Evolutionary conservation across 2,888 invertebrate genomes (phyloP).

Genomic region (Platycnemis pennipes): DNA sequence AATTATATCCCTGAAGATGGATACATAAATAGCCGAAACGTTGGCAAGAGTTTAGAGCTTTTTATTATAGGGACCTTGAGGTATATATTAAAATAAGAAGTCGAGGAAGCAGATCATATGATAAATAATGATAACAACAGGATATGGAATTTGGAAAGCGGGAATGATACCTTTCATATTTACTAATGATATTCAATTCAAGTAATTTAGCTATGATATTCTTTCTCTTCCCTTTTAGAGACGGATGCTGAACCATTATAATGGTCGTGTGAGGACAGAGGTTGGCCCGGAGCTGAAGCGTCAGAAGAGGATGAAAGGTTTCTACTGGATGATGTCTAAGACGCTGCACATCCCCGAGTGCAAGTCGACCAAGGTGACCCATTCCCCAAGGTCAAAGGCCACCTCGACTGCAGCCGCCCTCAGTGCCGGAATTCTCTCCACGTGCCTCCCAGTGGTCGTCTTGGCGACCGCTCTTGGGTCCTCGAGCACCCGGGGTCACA

Average conservation of each 20-base stretch:
- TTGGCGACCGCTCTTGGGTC: neutral
- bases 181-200: too few species aligned
- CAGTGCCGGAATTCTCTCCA: neutral
- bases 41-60: too few species aligned
- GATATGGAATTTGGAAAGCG: too few species aligned
- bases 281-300: constrained; percentile 89
- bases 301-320: constrained; percentile 86
- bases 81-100: too few species aligned
- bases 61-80: too few species aligned
- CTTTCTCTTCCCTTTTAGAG: constrained; percentile 80
- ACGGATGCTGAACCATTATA: constrained; percentile 90
- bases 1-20: too few species aligned
- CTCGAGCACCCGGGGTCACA: neutral
- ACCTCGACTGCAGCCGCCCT: neutral
- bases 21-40: too few species aligned
- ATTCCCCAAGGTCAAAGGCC: neutral
- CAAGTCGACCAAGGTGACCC: constrained; percentile 73
- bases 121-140: too few species aligned
- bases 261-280: constrained; percentile 85
- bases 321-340: constrained; percentile 92
- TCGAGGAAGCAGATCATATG: too few species aligned
- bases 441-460: neutral
- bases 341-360: constrained; percentile 86
- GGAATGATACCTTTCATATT: too few species aligned
- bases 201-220: neutral